Conservation (phyloP, 2,797 vertebrate species). For the Arctocebus calabarensis region DNA sequence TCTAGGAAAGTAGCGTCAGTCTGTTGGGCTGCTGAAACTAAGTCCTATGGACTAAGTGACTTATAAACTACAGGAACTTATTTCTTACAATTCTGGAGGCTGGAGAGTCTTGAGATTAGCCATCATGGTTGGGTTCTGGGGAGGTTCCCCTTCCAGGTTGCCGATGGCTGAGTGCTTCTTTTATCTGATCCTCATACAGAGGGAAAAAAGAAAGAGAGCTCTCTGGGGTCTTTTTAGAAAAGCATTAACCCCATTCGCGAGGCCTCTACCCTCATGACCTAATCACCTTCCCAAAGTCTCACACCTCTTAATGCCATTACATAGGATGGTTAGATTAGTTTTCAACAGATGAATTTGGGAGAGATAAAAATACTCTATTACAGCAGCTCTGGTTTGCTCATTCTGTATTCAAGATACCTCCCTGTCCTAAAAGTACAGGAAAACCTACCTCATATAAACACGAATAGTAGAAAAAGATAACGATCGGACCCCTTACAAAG, state of each 20-base stretch:
- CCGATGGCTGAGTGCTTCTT: background rate
- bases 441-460: slow-evolving; percentile 34
- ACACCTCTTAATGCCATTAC: background rate
- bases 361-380: background rate
- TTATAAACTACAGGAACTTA: background rate
- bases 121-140: background rate
- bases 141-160: background rate
- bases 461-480: background rate
- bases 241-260: background rate
- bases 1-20: background rate
- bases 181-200: background rate
- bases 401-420: background rate
- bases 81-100: background rate
- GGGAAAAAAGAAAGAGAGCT: background rate
- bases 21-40: background rate
- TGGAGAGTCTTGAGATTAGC: background rate
- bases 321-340: background rate
- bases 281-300: background rate
- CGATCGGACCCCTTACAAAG: slow-evolving; percentile 42
- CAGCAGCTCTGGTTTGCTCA: background rate
- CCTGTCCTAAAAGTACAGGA: slow-evolving; percentile 6
- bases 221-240: background rate
- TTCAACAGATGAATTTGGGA: background rate
- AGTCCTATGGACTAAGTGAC: background rate
- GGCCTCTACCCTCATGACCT: background rate